Base-by-base conservation (phyloP, 1,140 invertebrate genomes). In the Lineus longissimus region DNA sequence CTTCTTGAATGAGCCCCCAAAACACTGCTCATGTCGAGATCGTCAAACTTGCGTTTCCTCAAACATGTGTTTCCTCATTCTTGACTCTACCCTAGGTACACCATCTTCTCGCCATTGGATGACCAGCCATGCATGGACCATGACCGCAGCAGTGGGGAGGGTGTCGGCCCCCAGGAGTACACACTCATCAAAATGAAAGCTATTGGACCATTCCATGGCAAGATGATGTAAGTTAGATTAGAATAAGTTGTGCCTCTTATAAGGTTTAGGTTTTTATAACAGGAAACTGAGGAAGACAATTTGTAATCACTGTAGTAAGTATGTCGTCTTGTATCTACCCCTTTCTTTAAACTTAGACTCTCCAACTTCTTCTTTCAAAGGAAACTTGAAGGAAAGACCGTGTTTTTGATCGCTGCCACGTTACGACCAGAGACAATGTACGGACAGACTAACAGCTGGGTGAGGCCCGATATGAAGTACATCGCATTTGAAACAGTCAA, bases 91-190 rank as follows among this genome's bases (percentile, higher is more conserved):
- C n/a, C n/a, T 66, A 85, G 84, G 60, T 94, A 98, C 75, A 96
- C 95, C 13, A 94, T 99, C 68, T 99, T 89, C 82, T 98, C 96
- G 0, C 95, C 96, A 1, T 88, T 91, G 73, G 97, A 99, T 84
- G 89, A 90, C 33, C 97, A 99, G 79, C 97, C 97, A 1, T 99
- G 97, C 79, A 99, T 99, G 97, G 97, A 99, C 82, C 97, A 99
- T 80, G 97, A 99, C 82, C 86, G 97, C 70, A 88, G 91, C 29
- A 86, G 88, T 55, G 97, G 97, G 13, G 97, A 99, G 86, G 96
- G 95, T 61, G 95, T 98, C 51, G 96, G 92, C 0, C 94, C 95
- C 9, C 95, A 98, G 82, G 97, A 99, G 79, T 99, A 99, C 76
- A 98, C 95, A 4, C 83, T 99, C 0, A 90, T 99, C 57, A 99